Base-by-base conservation (phyloP, 2,888 invertebrate genomes). In the Drosophila infuscata region DNA sequence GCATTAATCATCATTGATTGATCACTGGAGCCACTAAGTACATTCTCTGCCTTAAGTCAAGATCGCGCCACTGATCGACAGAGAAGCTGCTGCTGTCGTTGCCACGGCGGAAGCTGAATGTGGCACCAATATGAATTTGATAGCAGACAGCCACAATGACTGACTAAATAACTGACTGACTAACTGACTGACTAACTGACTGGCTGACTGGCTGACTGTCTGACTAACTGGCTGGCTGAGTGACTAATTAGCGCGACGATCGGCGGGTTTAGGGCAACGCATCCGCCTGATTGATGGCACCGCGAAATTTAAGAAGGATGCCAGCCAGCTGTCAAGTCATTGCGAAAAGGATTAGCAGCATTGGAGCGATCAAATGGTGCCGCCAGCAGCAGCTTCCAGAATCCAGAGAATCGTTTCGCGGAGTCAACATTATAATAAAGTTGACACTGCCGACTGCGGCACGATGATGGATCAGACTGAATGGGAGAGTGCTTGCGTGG, bases 241-340 rank as follows among this genome's bases (percentile, higher is more conserved):
- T 89, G 91, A 91, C 87, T 90, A 90, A 90, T 91, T 91, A 91
- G 90, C 81, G 81, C 83, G 84, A 82, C 79, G 89, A 75, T 70
- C 69, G 67, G 54, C 54, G 77, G 71, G 62, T 60, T 60, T 62
- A 72, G 67, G 69, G n/a, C 54, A 46, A 46, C 60, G 80, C 83
- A 90, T 87, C 79, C 89, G 87, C 76, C 85, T 92, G 92, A 92
- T 92, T 92, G 92, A 92, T 92, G 92, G 92, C 92, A 92, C 89
- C 92, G 92, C 91, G 87, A 91, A 92, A 92, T 89, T 91, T 91
- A 92, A 92, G 92, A 92, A 92, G 92, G 91, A 91, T 91, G 91
- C 91, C 83, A 89, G 82, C 81, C 92, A 91, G 90, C 92, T 92
- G 92, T 92, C 92, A 92, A 92, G 92, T 90, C 89, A 86, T 91